Percentiles rank a stretch among this genome's conserved stretches.
Evolutionary conservation across 2,113 vertebrate species (phyloP).

Genomic region (Arizona elegans): DNA sequence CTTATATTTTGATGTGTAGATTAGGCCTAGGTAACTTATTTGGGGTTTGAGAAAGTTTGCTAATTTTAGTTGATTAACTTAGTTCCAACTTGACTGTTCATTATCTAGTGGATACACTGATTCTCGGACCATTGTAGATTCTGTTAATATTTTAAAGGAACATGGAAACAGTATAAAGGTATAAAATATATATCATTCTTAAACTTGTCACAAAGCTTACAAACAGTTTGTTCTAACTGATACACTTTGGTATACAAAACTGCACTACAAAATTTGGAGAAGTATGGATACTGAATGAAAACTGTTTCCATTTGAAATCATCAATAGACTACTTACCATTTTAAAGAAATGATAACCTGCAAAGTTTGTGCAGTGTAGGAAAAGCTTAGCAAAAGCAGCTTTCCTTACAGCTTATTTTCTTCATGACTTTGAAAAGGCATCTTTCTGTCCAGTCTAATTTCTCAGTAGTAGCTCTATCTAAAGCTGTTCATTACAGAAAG

Average conservation of each 20-base stretch:
- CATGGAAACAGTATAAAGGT: no score
- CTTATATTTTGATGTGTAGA: no score
- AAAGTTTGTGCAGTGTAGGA: constrained; percentile 40
- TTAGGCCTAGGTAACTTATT: no score
- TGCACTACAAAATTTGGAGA: background rate
- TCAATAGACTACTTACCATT: constrained; percentile 38
- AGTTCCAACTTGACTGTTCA: no score
- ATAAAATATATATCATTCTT: no score
- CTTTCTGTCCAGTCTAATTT: constrained; percentile 10
- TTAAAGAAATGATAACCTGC: constrained; percentile 46
- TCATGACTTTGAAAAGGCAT: constrained; percentile 9
- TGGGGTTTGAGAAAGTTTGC: no score
- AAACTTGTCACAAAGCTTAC: no score
- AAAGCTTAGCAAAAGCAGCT: constrained; percentile 35
- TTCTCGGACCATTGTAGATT: no score
- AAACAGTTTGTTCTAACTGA: background rate
- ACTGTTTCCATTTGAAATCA: constrained; percentile 34
- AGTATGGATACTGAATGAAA: background rate
- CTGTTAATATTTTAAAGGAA: no score
- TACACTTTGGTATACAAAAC: background rate
- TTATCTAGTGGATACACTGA: no score
- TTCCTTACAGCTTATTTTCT: background rate
- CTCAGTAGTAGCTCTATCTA: constrained; percentile 19
- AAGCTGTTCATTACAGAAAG: background rate
- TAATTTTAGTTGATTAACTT: no score